A percentile compares a stretch with the other conserved stretches of the same genome.
phyloP scores from a whole-genome alignment of 2,113 vertebrate genomes.

The Myiozetetes cayanensis region DNA sequence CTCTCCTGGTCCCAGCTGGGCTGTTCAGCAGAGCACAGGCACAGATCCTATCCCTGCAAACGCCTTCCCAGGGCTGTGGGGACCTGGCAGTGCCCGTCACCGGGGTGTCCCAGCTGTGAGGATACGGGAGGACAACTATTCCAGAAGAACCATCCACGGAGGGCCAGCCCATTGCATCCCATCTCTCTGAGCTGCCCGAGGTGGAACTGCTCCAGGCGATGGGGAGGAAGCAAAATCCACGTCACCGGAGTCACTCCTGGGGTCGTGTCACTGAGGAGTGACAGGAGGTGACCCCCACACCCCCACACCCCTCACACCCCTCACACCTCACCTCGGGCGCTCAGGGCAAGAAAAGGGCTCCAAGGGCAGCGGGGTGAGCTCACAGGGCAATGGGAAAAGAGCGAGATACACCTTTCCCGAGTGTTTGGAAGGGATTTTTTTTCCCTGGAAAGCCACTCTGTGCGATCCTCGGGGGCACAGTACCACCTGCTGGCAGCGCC shows the following conservation, averaged over 20 bases:
- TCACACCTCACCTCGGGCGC: fast-evolving
- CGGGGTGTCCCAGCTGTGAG: background rate
- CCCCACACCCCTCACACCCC: no score
- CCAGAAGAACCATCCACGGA: background rate
- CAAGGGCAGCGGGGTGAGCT: fast-evolving
- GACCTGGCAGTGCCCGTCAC: background rate
- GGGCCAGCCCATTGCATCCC: fast-evolving
- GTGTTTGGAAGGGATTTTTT: fast-evolving
- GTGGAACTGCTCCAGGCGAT: background rate
- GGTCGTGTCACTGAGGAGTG: fast-evolving
- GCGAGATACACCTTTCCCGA: fast-evolving
- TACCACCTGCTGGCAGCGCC: slow-evolving; percentile 31
- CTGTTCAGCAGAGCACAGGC: background rate
- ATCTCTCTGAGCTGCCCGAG: background rate
- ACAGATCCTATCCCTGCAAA: background rate
- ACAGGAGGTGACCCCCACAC: no score
- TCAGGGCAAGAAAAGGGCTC: background rate
- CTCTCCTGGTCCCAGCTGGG: background rate
- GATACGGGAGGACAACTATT: background rate
- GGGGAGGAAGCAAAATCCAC: background rate
- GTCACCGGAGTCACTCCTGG: fast-evolving
- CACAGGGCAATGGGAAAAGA: background rate
- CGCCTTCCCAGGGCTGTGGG: background rate
- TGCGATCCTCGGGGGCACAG: background rate
- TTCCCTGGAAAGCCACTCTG: background rate